Evolutionary conservation across 1,140 invertebrate species (phyloP).

Genomic region (Sarcophaga bullata): DNA sequence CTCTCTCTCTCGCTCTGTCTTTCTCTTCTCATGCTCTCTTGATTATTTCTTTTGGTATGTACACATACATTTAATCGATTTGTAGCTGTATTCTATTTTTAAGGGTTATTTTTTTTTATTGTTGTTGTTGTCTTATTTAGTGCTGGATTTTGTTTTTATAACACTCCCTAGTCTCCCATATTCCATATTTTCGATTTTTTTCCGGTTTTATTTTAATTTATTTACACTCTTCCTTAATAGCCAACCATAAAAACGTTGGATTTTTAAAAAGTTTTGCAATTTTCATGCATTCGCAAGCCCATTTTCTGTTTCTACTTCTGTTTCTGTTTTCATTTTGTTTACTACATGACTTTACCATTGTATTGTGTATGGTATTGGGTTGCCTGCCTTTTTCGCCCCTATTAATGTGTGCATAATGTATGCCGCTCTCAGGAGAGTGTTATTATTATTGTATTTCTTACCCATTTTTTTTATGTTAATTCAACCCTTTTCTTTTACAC

Average conservation of each 20-base stretch:
- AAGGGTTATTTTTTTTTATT: constrained; percentile 31
- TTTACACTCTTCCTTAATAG: not conserved
- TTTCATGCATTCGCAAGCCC: not conserved
- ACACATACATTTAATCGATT: constrained; percentile 33
- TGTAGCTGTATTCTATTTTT: constrained; percentile 25
- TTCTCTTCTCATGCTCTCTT: too few relatives aligned
- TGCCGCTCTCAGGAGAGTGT: not conserved
- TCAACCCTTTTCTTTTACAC: constrained; percentile 11
- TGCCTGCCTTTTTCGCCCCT: too few relatives aligned
- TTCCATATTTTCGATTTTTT: not conserved
- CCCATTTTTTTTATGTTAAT: not conserved
- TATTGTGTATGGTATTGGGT: too few relatives aligned
- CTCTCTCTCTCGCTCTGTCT: too few relatives aligned
- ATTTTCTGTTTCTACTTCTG: not conserved
- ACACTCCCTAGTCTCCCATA: not conserved
- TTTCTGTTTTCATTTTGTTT: not conserved
- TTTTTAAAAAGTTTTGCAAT: not conserved
- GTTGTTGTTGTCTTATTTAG: not conserved
- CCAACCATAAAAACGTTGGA: too few relatives aligned
- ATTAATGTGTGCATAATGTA: too few relatives aligned
- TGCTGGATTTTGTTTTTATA: not conserved
- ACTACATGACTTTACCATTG: too few relatives aligned
- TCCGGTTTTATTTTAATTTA: not conserved
- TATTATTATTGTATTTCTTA: not conserved
- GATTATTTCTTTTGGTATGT: constrained; percentile 11